Base-by-base conservation (phyloP, 2,113 vertebrate species). In the Cephalopterus ornatus region DNA sequence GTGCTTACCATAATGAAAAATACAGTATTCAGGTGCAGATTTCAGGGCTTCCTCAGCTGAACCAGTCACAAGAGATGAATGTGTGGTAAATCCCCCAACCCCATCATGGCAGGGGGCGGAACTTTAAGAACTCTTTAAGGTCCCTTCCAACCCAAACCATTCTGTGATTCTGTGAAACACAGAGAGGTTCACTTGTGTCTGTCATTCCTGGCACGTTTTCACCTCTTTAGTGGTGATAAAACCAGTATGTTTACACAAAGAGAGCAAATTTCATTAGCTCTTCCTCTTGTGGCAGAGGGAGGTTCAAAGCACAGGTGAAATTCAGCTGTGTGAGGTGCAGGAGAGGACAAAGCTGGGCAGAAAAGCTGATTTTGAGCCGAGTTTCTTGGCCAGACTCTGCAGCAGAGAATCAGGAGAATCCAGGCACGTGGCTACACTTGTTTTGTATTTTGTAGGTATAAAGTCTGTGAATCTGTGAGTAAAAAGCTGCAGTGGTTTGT, bases 401-500 rank as follows among this genome's bases (percentile, higher is more conserved):
- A 8, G 44, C 20, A 88, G 47, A 0, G 1, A 42, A 33, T 39
- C 14, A 13, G 6, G 68, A 63, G 68, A 37, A 26, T 8, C 24
- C 24, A 21, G 50, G 35, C 11, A 2, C 0, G 13, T 47, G 77
- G 23, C 37, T n/a, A 2, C 0, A 0, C 13, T 9, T 28, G 24
- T 33, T 10, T 41, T 74, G 30, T 61, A 3, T 71, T 61, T n/a
- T 12, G 2, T 30, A 11, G 14, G 0, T 5, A 10, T 6, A 21
- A 21, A n/a, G 15, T 1, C 0, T 44, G 39, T 13, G 23, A 35
- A n/a, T 41, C 21, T 33, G 21, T 14, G 19, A 42, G 11, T 9
- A 8, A 8, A 14, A 23, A 24, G 33, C 53, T 12, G 33, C 16
- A 6, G 44, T 10, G 44, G 35, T 41, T 81, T 50, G 26, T 3